Evolutionary conservation across 2,113 vertebrate species (phyloP).

Genomic region (Ceyx melanurus): DNA sequence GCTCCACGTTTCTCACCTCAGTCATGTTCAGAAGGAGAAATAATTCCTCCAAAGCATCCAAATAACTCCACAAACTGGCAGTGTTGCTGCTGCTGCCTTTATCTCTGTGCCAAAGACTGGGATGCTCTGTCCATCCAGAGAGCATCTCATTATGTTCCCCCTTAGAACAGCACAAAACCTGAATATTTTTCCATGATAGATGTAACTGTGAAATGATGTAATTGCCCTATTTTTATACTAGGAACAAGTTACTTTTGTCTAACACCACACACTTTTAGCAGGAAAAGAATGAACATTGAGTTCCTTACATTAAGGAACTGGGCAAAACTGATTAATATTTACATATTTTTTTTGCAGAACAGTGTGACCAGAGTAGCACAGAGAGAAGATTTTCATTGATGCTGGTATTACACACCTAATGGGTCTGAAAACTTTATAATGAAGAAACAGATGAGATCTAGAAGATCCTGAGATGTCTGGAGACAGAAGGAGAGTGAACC

Average conservation of each 20-base stretch:
- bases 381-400: background rate
- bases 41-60: background rate
- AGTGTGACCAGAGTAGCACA: background rate
- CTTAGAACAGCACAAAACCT: background rate
- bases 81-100: background rate
- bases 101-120: background rate
- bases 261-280: background rate
- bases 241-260: background rate
- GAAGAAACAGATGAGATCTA: background rate
- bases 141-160: background rate
- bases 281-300: background rate
- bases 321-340: background rate
- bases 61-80: background rate
- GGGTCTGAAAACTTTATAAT: background rate
- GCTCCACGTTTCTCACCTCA: fast-evolving
- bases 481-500: background rate
- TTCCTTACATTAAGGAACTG: background rate
- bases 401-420: background rate
- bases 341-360: background rate
- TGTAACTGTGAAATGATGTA: background rate
- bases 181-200: background rate
- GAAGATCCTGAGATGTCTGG: background rate
- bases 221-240: background rate
- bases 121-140: background rate
- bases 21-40: background rate